phyloP scores from a whole-genome alignment of 2,888 invertebrate species.

The Rhabditophanes sp. region DNA sequence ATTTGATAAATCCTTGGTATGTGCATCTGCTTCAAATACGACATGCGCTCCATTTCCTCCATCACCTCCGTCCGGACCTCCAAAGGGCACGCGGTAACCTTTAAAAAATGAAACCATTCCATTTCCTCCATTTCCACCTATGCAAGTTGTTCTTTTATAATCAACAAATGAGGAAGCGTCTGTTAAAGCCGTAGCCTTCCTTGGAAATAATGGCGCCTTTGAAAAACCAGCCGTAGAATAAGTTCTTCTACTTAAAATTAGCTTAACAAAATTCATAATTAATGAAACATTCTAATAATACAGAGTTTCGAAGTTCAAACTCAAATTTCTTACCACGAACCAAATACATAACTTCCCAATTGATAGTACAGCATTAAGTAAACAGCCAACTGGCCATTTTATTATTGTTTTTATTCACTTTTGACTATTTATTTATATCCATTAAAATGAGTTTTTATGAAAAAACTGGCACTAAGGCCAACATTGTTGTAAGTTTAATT shows the following conservation, averaged over 20 bases:
- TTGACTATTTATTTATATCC: too few relatives aligned
- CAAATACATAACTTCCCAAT: too few relatives aligned
- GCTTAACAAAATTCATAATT: too few relatives aligned
- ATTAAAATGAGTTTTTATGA: conserved; percentile 33
- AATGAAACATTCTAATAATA: too few relatives aligned
- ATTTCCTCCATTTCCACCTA: conserved; percentile 79
- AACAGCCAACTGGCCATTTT: too few relatives aligned
- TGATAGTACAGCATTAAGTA: too few relatives aligned
- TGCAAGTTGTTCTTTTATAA: conserved; percentile 44
- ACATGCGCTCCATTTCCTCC: conserved; percentile 57
- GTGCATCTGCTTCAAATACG: conserved; percentile 15
- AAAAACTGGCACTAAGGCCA: conserved; percentile 19
- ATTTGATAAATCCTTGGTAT: conserved; percentile 26
- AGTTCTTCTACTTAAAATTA: background rate
- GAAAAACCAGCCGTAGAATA: background rate
- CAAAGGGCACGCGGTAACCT: conserved; percentile 65
- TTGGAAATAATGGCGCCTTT: background rate
- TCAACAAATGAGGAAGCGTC: conserved; percentile 32
- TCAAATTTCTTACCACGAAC: too few relatives aligned
- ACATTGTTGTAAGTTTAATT: too few relatives aligned
- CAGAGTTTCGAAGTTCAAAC: too few relatives aligned
- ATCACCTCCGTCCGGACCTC: conserved; percentile 88
- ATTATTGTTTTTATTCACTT: too few relatives aligned
- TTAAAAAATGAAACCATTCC: conserved; percentile 74
- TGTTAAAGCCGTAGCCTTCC: too few relatives aligned